Conservation (phyloP, 2,113 vertebrate species). For the Engraulis encrasicolus region DNA sequence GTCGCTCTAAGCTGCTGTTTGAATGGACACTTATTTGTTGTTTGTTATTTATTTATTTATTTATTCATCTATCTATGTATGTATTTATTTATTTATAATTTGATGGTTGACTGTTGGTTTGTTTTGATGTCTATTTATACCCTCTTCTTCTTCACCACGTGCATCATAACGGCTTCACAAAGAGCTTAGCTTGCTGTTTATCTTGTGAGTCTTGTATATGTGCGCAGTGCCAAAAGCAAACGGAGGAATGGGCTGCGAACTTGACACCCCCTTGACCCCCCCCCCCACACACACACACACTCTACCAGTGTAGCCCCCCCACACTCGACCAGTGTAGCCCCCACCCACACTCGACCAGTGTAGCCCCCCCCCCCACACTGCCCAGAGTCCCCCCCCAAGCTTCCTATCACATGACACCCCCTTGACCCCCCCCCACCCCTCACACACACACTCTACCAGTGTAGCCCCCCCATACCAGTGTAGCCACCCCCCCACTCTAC, state of each 20-base stretch:
- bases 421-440: conserved; percentile 62
- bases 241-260: conserved; percentile 36
- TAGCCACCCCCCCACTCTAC: conserved; percentile 63
- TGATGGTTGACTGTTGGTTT: conserved; percentile 4
- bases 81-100: too few relatives aligned
- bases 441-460: conserved; percentile 52
- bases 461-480: conserved; percentile 87
- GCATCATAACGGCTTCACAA: conserved; percentile 97
- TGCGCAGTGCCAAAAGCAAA: conserved; percentile 97
- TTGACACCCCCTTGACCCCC: neutral
- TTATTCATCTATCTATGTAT: too few relatives aligned
- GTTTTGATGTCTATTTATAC: conserved; percentile 75
- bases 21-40: conserved; percentile 85
- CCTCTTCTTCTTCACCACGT: conserved; percentile 98
- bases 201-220: conserved; percentile 99
- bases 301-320: too few relatives aligned
- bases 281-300: neutral
- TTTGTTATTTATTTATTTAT: conserved; percentile 8
- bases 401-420: conserved; percentile 88
- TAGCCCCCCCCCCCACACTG: too few relatives aligned
- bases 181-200: conserved; percentile 99
- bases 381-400: conserved; percentile 82
- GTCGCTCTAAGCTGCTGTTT: conserved; percentile 83
- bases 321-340: too few relatives aligned
- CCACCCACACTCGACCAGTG: too few relatives aligned